A percentile compares a stretch with the other conserved stretches of the same genome.
These are phyloP conservation scores for Cydia splendana DNA, from an alignment of 1,140 invertebrate species.

Conservation along the genomic window DNA sequence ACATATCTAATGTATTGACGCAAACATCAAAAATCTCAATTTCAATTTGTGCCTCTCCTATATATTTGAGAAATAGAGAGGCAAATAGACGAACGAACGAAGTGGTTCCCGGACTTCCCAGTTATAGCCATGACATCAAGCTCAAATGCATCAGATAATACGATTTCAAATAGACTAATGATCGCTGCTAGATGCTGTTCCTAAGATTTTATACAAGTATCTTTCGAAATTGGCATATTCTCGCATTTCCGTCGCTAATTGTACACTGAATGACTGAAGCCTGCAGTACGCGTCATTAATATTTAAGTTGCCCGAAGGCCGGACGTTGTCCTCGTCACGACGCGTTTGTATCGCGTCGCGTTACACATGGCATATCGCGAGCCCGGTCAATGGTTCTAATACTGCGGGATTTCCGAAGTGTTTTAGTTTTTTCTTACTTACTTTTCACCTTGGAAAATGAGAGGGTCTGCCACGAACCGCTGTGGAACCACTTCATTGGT, in stretches of 20 bases:
- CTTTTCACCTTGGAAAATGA: not conserved
- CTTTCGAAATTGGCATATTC: not conserved
- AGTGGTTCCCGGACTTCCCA: no score
- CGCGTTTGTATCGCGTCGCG: constrained; percentile 8
- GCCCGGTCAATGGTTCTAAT: not conserved
- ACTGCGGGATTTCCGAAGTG: not conserved
- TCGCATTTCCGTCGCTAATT: not conserved
- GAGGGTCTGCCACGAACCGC: no score
- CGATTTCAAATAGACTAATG: no score
- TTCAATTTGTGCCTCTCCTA: no score
- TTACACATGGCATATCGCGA: not conserved
- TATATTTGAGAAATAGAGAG: no score
- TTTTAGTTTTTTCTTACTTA: not conserved
- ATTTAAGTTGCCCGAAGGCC: constrained; percentile 28
- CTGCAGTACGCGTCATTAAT: constrained; percentile 22
- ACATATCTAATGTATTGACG: not conserved
- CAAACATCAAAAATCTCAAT: not conserved
- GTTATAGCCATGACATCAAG: no score
- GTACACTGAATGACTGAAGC: constrained; percentile 6
- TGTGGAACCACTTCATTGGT: no score
- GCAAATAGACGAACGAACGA: no score
- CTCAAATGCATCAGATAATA: no score
- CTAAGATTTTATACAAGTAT: no score
- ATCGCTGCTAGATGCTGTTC: no score
- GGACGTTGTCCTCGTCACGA: constrained; percentile 28